Evolutionary conservation across 2,888 invertebrate genomes (phyloP).

Genomic region (Asteroscopus sphinx): DNA sequence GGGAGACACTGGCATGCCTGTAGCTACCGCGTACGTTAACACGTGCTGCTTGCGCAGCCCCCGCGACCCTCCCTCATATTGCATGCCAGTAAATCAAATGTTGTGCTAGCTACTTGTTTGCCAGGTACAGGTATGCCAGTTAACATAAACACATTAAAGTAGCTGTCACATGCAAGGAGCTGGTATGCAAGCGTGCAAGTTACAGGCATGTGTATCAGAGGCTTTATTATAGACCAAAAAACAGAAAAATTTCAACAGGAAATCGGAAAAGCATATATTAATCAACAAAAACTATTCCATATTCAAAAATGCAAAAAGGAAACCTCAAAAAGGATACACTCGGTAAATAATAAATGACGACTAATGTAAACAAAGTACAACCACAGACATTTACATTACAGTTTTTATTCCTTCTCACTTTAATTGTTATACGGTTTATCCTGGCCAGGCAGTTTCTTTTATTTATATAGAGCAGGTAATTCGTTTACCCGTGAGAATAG

Average conservation of each 20-base stretch:
- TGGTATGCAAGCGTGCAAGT: no score
- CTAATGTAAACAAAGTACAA: constrained; percentile 44
- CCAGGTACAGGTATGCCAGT: no score
- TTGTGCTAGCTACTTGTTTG: no score
- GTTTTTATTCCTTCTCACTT: constrained; percentile 64
- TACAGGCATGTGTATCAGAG: not conserved
- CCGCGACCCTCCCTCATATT: no score
- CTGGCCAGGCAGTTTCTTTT: constrained; percentile 74
- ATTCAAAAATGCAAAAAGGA: constrained; percentile 20
- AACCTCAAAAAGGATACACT: constrained; percentile 22
- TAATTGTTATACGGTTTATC: constrained; percentile 82
- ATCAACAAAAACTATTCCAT: constrained; percentile 17
- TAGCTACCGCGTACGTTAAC: no score
- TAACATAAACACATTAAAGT: no score
- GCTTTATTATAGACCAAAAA: not conserved
- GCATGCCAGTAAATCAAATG: no score
- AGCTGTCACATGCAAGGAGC: no score
- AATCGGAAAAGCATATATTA: not conserved
- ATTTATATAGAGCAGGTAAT: constrained; percentile 83
- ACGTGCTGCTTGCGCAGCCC: no score
- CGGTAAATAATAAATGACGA: constrained; percentile 52
- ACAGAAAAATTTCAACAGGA: not conserved
- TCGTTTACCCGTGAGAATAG: constrained; percentile 87
- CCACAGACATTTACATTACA: constrained; percentile 39
- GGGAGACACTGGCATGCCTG: no score